Conservation (phyloP, 2,113 vertebrate species). For the Rhinolophus sinicus region DNA sequence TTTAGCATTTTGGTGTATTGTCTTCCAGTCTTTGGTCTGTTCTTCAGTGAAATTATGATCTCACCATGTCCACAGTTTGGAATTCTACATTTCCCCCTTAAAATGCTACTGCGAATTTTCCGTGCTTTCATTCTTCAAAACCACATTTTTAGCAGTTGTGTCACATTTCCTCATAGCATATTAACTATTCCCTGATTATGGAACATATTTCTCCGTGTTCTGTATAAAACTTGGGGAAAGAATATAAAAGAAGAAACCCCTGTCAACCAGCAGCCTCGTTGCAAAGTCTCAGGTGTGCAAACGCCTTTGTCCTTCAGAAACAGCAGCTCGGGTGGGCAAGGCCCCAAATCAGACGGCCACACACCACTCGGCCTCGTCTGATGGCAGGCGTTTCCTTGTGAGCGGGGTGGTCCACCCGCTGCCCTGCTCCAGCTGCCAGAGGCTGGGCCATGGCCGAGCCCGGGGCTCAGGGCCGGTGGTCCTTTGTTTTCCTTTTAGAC, state of each 20-base stretch:
- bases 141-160: too few species aligned
- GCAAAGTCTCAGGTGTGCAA: not conserved
- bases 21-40: not conserved
- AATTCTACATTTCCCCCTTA: not conserved
- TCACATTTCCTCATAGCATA: not conserved
- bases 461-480: not conserved
- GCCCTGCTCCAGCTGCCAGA: not conserved
- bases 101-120: not conserved
- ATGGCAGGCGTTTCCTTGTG: not conserved
- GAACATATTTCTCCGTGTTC: not conserved
- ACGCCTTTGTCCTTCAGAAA: not conserved
- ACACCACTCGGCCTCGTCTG: rapidly evolving
- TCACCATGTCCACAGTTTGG: not conserved
- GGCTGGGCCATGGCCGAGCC: too few species aligned
- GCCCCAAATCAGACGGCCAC: too few species aligned
- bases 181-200: not conserved
- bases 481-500: not conserved
- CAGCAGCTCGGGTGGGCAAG: too few species aligned
- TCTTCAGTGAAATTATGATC: not conserved
- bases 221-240: not conserved
- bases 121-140: not conserved
- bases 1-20: too few species aligned
- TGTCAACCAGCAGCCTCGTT: not conserved
- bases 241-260: not conserved
- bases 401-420: not conserved